Conservation (phyloP, 2,113 vertebrate genomes). For the Planiliza haematocheilus region DNA sequence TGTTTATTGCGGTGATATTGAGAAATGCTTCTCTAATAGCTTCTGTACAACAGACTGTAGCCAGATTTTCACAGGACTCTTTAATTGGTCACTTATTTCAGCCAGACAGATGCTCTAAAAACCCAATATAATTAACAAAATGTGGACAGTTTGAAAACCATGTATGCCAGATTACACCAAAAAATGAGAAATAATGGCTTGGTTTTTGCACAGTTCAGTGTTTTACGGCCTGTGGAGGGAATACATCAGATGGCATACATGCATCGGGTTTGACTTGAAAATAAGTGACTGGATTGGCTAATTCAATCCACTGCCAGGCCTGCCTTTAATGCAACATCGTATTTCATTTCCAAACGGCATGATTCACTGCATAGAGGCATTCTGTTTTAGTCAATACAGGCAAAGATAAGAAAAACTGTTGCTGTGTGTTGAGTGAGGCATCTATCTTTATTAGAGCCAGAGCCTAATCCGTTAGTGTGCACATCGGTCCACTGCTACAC, state of each 20-base stretch:
- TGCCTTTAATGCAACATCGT: conserved; percentile 36
- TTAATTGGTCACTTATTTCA: conserved; percentile 7
- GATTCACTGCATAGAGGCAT: conserved; percentile 24
- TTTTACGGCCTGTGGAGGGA: background rate
- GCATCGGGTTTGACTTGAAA: conserved; percentile 22
- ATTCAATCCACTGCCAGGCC: conserved; percentile 35
- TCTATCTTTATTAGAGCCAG: conserved; percentile 31
- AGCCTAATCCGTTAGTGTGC: conserved; percentile 31
- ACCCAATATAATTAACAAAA: conserved; percentile 5
- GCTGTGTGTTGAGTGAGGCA: conserved; percentile 21
- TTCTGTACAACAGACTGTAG: conserved; percentile 48
- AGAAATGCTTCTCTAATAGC: conserved; percentile 62
- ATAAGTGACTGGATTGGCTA: conserved; percentile 10
- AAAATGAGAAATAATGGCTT: background rate
- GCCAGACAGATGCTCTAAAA: conserved; percentile 12
- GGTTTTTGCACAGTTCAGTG: background rate
- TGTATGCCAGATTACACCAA: background rate
- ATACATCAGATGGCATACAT: conserved; percentile 10
- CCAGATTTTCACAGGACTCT: conserved; percentile 45
- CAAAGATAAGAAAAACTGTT: conserved; percentile 9
- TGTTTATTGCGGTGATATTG: conserved; percentile 64
- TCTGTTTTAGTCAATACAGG: conserved; percentile 19
- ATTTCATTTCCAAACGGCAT: conserved; percentile 41
- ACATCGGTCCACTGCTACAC: conserved; percentile 36
- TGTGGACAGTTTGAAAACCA: conserved; percentile 12